Percentiles rank a stretch among this genome's conserved stretches.
Conservation (phyloP, 2,888 invertebrate genomes). For the Pteria penguin region DNA sequence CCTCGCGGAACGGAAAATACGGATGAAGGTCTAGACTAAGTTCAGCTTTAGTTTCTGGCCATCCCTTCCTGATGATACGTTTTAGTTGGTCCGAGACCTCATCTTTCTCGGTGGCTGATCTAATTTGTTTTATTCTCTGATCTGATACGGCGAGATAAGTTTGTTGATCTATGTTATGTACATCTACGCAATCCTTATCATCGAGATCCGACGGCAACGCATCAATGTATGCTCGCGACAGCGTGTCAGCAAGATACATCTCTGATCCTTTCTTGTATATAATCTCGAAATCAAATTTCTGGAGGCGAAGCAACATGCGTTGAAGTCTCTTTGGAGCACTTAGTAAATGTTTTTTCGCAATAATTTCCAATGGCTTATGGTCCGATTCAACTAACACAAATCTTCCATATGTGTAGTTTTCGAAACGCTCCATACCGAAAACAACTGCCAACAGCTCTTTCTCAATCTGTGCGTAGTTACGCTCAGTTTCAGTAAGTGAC, state of each 20-base stretch:
- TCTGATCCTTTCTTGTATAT: slow-evolving; percentile 34
- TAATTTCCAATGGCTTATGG: slow-evolving; percentile 41
- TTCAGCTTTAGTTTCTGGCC: slow-evolving; percentile 33
- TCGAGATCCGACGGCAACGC: no score
- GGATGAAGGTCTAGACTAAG: slow-evolving; percentile 19
- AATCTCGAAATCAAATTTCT: slow-evolving; percentile 35
- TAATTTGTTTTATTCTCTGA: slow-evolving; percentile 24
- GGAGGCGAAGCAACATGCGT: slow-evolving; percentile 55
- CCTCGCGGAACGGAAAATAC: slow-evolving; percentile 32
- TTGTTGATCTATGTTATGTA: slow-evolving; percentile 30
- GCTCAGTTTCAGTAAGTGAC: slow-evolving; percentile 37
- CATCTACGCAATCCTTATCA: no score
- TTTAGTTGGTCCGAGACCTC: slow-evolving; percentile 23
- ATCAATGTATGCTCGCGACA: slow-evolving; percentile 26
- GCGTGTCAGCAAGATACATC: slow-evolving; percentile 41
- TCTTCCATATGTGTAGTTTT: slow-evolving; percentile 40
- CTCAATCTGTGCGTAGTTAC: slow-evolving; percentile 41
- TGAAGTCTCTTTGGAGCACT: slow-evolving; percentile 62
- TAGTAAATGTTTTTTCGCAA: slow-evolving; percentile 25
- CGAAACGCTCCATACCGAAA: slow-evolving; percentile 64
- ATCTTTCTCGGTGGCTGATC: slow-evolving; percentile 36
- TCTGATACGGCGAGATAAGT: slow-evolving; percentile 32
- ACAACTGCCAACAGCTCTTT: slow-evolving; percentile 36
- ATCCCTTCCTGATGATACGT: slow-evolving; percentile 33
- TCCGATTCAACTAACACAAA: slow-evolving; percentile 35